Evolutionary conservation across 1,140 invertebrate species (phyloP), one percentile per base, ranked within the genome.

Genomic region (Drosophila simulans): DNA sequence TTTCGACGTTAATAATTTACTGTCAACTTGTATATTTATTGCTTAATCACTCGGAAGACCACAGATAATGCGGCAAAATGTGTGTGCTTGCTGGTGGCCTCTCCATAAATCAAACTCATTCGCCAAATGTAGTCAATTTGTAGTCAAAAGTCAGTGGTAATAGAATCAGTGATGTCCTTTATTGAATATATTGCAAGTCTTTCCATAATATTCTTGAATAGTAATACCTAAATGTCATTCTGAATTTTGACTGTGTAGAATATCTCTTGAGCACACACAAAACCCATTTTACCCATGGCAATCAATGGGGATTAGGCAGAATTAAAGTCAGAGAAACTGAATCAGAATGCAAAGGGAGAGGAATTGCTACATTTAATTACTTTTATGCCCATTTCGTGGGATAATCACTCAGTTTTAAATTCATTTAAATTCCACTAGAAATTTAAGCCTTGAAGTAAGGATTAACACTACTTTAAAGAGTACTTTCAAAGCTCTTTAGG

Each of bases 41-140:
- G 84, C 80, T 84, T 89, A 88, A 88, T 88, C 84, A 84, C 84
- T 88, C 78, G 84, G 84, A 88, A 88, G 80, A 73, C 68, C 77
- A 51, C 66, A 89, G 84, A 88, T 88, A 89, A 84, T 64, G 58
- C 37, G 35, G 49, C 13, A 17, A 27, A 43, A n/a, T n/a, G 57
- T 17, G 42, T 8, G n/a, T 54, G 58, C 59, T 37, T 46, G 43
- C 48, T 15, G 54, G 58, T 22, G 37, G 49, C 5, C 13, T 49
- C 46, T 46, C 65, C 49, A 88, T 80, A 83, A 89, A 88, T 88
- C 83, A 86, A 76, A 71, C 60, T 65, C 54, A 27, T 42, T 59
- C 22, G 43, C 52, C 34, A 59, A 77, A 74, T 85, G 48, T 65
- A 63, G 42, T 66, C 70, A 70, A 83, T 82, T 78, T 58, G 52